Percentiles rank a stretch among this genome's conserved stretches.
Conservation (phyloP, 2,113 vertebrate genomes). For the Datnioides undecimradiatus region DNA sequence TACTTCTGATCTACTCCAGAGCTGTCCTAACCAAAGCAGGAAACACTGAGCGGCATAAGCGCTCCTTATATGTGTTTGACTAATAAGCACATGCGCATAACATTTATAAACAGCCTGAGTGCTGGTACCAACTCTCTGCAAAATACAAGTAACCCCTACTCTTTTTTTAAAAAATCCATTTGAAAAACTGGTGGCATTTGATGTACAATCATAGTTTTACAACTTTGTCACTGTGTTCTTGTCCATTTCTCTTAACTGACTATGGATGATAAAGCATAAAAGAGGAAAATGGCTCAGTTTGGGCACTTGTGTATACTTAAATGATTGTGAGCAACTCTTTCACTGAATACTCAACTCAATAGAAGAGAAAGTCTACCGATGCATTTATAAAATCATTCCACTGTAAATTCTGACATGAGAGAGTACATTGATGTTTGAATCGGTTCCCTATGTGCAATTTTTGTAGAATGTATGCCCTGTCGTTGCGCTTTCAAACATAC, state of each 20-base stretch:
- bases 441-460: not conserved
- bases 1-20: slow-evolving; percentile 49
- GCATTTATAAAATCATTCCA: not conserved
- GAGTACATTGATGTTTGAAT: not conserved
- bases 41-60: slow-evolving; percentile 2
- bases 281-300: not conserved
- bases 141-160: not conserved
- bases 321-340: not conserved
- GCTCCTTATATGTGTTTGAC: not conserved
- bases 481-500: no score
- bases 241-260: not conserved
- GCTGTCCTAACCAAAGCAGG: not conserved
- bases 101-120: not conserved
- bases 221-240: not conserved
- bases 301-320: not conserved
- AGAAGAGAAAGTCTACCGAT: not conserved
- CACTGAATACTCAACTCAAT: not conserved
- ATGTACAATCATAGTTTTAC: not conserved
- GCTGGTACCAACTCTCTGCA: not conserved
- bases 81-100: not conserved
- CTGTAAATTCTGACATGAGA: not conserved
- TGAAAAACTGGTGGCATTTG: not conserved
- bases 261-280: not conserved
- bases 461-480: no score
- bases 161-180: not conserved